phyloP scores from a whole-genome alignment of 2,113 vertebrate species.

The Takifugu flavidus region DNA sequence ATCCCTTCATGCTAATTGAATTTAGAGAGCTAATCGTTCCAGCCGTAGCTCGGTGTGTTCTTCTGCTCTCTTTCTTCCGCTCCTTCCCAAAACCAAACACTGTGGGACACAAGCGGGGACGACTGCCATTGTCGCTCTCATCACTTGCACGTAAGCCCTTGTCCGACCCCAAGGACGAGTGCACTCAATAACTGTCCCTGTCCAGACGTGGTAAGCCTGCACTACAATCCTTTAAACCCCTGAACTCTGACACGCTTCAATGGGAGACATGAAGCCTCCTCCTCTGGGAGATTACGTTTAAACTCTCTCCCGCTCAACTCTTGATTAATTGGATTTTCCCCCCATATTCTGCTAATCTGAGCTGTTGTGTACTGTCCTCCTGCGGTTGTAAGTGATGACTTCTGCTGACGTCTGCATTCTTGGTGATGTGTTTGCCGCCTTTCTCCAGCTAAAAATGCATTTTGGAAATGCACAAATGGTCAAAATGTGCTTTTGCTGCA shows the following conservation, averaged over 20 bases:
- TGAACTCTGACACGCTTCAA: slow-evolving; percentile 72
- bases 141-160: slow-evolving; percentile 66
- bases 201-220: slow-evolving; percentile 70
- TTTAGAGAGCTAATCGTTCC: slow-evolving; percentile 28
- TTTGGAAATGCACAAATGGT: slow-evolving; percentile 13
- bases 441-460: slow-evolving; percentile 18
- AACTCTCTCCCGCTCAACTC: slow-evolving; percentile 64
- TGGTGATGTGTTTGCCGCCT: background rate
- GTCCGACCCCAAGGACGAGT: slow-evolving; percentile 73
- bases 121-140: slow-evolving; percentile 57
- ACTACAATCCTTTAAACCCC: slow-evolving; percentile 73
- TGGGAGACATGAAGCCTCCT: slow-evolving; percentile 67
- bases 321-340: slow-evolving; percentile 63
- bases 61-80: background rate
- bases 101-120: slow-evolving; percentile 46
- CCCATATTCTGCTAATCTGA: slow-evolving; percentile 39
- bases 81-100: slow-evolving; percentile 22
- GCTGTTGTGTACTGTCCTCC: slow-evolving; percentile 45
- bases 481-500: slow-evolving; percentile 23
- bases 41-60: background rate
- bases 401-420: slow-evolving; percentile 35
- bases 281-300: slow-evolving; percentile 69
- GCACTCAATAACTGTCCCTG: slow-evolving; percentile 76
- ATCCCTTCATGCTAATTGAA: slow-evolving; percentile 33
- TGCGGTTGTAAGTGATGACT: slow-evolving; percentile 29